Evolutionary conservation across 2,888 invertebrate species (phyloP).

Genomic region (Pristionchus arcanus): DNA sequence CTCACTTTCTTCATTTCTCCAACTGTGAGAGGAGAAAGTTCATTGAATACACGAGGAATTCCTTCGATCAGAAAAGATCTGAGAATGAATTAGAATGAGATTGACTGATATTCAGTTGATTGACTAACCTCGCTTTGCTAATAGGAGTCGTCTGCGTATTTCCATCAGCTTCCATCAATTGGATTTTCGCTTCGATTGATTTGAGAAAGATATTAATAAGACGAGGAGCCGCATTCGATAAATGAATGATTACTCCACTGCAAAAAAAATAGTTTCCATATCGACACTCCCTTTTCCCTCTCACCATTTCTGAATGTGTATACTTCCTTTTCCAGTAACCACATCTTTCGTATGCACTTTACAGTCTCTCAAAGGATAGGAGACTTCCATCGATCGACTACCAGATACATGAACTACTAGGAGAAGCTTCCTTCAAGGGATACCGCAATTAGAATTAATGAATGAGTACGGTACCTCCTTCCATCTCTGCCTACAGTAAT

Average conservation of each 20-base stretch:
- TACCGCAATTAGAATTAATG: neutral
- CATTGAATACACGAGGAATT: conserved; percentile 66
- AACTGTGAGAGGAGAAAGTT: conserved; percentile 69
- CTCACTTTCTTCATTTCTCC: conserved; percentile 69
- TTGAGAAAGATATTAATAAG: conserved; percentile 71
- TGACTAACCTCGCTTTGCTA: conserved; percentile 48
- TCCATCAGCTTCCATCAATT: conserved; percentile 65
- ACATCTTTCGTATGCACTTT: conserved; percentile 58
- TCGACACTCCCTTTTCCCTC: neutral
- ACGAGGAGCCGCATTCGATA: conserved; percentile 70
- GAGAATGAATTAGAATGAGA: neutral
- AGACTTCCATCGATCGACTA: conserved; percentile 13
- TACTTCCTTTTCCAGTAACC: conserved; percentile 62
- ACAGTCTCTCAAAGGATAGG: conserved; percentile 47
- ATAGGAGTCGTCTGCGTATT: conserved; percentile 57
- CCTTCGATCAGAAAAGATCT: conserved; percentile 56
- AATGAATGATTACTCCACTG: conserved; percentile 63
- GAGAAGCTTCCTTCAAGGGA: conserved; percentile 32
- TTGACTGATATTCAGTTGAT: neutral
- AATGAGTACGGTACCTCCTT: conserved; percentile 57
- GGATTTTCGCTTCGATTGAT: conserved; percentile 70
- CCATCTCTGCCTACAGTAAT: conserved; percentile 69
- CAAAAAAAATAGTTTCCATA: neutral
- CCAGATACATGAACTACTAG: conserved; percentile 34
- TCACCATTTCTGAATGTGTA: conserved; percentile 67